Conservation (phyloP, 2,888 invertebrate species). For the Lasioglossum villosulum region DNA sequence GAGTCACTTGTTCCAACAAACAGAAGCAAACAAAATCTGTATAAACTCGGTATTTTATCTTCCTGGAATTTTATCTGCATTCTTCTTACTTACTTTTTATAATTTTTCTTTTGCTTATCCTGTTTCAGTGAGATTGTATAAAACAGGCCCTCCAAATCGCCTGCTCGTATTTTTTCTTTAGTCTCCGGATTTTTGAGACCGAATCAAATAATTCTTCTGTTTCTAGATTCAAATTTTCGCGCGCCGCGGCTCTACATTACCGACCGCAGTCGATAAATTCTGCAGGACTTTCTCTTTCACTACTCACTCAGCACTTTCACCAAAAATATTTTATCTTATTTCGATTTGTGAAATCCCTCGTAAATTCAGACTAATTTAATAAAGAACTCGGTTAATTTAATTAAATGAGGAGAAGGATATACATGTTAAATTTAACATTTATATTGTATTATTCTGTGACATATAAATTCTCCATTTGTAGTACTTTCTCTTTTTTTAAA, state of each 20-base stretch:
- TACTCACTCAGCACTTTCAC: background rate
- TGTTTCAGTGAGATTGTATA: background rate
- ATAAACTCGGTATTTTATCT: background rate
- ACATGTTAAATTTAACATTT: background rate
- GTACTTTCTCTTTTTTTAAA: background rate
- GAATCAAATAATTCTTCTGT: background rate
- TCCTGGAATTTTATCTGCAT: background rate
- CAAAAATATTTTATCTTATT: background rate
- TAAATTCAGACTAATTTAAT: background rate
- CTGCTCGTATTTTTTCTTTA: background rate
- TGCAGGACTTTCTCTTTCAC: background rate
- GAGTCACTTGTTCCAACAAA: background rate
- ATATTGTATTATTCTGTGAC: background rate
- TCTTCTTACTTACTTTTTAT: background rate
- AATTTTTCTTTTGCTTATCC: background rate
- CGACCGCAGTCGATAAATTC: background rate
- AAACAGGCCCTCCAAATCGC: background rate
- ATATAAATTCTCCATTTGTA: background rate
- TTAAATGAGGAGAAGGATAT: background rate
- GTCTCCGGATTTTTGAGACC: background rate
- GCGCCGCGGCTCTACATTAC: background rate
- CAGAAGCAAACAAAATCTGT: background rate
- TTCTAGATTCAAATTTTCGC: background rate
- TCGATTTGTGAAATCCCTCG: background rate
- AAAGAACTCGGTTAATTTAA: background rate